Evolutionary conservation across 2,888 invertebrate genomes (phyloP), one percentile per base, ranked within the genome.

Genomic region (Nomada fucata): DNA sequence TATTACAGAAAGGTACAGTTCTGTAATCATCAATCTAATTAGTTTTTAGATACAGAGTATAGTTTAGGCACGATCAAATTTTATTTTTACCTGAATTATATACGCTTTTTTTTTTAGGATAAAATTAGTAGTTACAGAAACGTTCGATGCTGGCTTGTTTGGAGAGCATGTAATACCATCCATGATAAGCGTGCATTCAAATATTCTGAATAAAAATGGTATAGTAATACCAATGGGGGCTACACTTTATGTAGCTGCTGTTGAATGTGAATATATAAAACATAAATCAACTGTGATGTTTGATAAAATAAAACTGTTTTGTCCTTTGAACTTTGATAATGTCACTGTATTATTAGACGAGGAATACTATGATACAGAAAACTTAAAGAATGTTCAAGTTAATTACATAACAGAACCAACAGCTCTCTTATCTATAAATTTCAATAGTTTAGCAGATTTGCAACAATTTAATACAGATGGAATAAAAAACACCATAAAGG

Each of bases 121-220:
- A 26, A 95, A 96, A 72, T 92, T 97, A 61, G 92, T 97, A 71
- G 95, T 97, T 0, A 97, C 97, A 2, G 97, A 98, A 94, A 96
- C 96, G 83, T 96, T 97, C 94, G 97, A 97, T 94, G 96, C 96
- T 67, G 97, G 96, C 0, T 91, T 97, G 42, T 96, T 97, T 92
- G 97, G 97, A 1, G 97, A 97, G 93, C 95, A 95, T 88, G 95
- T 96, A 52, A 92, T 97, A 60, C 94, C 95, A 85, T 96, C 96
- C 23, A 91, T 97, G 59, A 93, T 95, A 59, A 96, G 97, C 94
- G 97, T 97, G 9, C 96, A 96, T 95, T 94, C 95, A 75, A 92
- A 95, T 86, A 94, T 97, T 60, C 91, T 97, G 26, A 86, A 89
- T 42, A 86, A 72, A 13, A 86, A 88, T 80, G 91, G 93, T 29